phyloP scores from a whole-genome alignment of 53 echinoderm and acorn worm genomes.

The Echinometra lucunter region DNA sequence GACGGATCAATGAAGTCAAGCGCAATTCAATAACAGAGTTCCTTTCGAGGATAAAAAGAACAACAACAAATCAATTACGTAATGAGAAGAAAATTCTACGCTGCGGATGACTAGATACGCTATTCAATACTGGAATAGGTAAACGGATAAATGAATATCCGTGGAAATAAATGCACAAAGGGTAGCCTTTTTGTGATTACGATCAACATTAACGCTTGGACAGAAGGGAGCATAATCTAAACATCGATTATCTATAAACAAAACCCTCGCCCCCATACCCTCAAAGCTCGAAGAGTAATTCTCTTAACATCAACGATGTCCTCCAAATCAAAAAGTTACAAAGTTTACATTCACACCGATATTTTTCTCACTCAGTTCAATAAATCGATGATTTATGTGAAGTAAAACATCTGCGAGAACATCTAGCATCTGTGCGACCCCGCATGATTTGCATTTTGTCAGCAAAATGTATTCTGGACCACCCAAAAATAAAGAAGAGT shows the following conservation, averaged over 20 bases:
- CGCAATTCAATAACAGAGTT: neutral
- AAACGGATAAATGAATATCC: neutral
- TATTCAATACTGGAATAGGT: neutral
- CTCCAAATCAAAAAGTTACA: neutral
- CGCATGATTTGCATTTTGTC: neutral
- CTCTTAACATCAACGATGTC: neutral
- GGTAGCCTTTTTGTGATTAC: too few relatives aligned
- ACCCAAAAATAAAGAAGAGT: neutral
- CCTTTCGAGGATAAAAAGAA: neutral
- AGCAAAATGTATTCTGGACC: neutral
- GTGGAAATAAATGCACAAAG: neutral
- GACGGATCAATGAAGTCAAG: too few relatives aligned
- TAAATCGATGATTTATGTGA: neutral
- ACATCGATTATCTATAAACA: neutral
- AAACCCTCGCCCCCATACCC: neutral
- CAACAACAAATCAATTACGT: neutral
- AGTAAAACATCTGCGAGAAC: neutral
- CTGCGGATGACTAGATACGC: neutral
- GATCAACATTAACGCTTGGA: too few relatives aligned
- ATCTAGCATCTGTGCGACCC: neutral
- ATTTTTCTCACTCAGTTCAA: neutral
- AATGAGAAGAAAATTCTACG: neutral
- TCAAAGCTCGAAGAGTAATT: neutral
- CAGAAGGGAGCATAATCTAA: neutral
- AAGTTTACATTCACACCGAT: neutral